Evolutionary conservation across 2,113 vertebrate genomes (phyloP).

Genomic region (Mesoclemmys tuberculata): DNA sequence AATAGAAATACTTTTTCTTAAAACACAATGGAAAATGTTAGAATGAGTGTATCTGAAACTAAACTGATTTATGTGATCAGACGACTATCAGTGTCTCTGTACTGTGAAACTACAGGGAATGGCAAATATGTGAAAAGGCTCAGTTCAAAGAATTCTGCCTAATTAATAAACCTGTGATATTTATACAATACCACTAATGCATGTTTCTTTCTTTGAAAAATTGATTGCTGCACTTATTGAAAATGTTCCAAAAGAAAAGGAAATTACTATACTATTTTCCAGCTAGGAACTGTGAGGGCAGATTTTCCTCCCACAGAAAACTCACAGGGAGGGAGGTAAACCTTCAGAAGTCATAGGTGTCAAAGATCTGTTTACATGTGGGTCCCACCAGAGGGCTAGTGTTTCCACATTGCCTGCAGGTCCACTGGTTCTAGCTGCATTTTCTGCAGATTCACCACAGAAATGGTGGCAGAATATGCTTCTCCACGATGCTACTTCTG

Average conservation of each 20-base stretch:
- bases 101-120: constrained; percentile 15
- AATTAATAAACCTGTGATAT: constrained; percentile 46
- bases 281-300: not conserved
- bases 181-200: constrained; percentile 5
- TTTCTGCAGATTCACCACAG: not conserved
- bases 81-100: not conserved
- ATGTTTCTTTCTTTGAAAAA: constrained; percentile 46
- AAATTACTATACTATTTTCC: constrained; percentile 36
- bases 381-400: not conserved
- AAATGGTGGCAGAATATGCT: accelerated
- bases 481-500: not conserved
- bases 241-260: constrained; percentile 40
- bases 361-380: not conserved
- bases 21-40: too few species aligned
- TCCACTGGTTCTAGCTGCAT: not conserved
- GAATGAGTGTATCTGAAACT: too few species aligned
- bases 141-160: constrained; percentile 37
- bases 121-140: not conserved
- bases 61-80: constrained; percentile 20
- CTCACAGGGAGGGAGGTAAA: not conserved
- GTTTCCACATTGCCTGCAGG: not conserved
- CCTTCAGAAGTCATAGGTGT: not conserved
- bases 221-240: constrained; percentile 46
- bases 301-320: not conserved
- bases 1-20: too few species aligned